Percentiles rank a stretch among this genome's conserved stretches.
phyloP scores from a whole-genome alignment of 2,888 invertebrate genomes.

The Aphodius sticticus region DNA sequence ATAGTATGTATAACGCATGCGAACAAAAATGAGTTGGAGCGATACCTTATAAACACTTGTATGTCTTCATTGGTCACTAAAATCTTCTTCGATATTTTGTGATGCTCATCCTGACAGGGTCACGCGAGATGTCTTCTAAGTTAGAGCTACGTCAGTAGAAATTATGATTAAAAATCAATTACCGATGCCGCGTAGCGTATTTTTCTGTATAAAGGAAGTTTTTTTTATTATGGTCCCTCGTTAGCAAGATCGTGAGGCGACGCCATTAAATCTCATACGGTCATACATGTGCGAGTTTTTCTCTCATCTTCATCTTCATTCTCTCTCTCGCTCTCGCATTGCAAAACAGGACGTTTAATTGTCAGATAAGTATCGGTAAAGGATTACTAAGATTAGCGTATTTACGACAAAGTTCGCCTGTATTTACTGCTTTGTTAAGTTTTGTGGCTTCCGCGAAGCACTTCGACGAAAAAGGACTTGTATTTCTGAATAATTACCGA shows the following conservation, averaged over 20 bases:
- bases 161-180: slow-evolving; percentile 4
- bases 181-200: background rate
- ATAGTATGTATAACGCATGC: no score
- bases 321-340: background rate
- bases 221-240: background rate
- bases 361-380: background rate
- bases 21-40: no score
- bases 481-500: no score
- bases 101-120: background rate
- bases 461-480: no score
- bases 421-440: background rate
- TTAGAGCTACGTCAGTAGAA: background rate
- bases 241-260: background rate
- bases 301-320: background rate
- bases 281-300: background rate
- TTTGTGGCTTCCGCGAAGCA: background rate
- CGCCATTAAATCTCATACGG: background rate
- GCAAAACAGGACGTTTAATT: background rate
- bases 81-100: background rate
- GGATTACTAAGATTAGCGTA: background rate
- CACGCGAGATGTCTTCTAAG: background rate
- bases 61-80: background rate
- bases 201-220: background rate
- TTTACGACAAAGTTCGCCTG: background rate
- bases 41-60: no score